phyloP scores from a whole-genome alignment of 2,888 invertebrate genomes.

The Rhingia rostrata region DNA sequence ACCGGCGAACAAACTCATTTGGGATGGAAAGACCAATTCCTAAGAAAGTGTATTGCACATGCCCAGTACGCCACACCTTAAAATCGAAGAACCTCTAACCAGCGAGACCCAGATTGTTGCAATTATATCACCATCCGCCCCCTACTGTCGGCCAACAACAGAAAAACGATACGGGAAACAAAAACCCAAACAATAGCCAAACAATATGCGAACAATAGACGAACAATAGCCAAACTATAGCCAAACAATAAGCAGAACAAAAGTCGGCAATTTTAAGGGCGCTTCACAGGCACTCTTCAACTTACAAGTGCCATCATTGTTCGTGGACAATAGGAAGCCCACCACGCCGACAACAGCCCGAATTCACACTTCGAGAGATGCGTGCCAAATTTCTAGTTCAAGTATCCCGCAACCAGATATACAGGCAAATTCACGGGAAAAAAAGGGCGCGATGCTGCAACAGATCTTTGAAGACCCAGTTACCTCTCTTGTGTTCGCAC shows the following conservation, averaged over 20 bases:
- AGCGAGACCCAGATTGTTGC: conserved; percentile 58
- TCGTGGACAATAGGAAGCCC: conserved; percentile 54
- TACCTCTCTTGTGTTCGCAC: conserved; percentile 11
- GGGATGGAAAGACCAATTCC: conserved; percentile 13
- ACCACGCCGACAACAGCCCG: conserved; percentile 52
- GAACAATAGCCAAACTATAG: conserved; percentile 51
- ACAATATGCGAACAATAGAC: conserved; percentile 48
- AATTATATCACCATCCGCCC: conserved; percentile 67
- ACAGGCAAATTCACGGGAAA: not conserved
- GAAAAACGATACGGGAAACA: conserved; percentile 52
- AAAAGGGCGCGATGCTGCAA: conserved; percentile 61
- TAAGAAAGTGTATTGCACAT: conserved; percentile 42
- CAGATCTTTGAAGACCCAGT: conserved; percentile 50
- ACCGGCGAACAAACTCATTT: conserved; percentile 20
- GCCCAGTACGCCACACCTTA: conserved; percentile 66
- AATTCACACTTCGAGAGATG: conserved; percentile 70
- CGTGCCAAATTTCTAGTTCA: conserved; percentile 74
- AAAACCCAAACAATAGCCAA: conserved; percentile 51
- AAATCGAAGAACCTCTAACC: conserved; percentile 2
- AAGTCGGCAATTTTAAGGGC: conserved; percentile 65
- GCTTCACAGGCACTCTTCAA: conserved; percentile 64
- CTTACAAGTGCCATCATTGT: conserved; percentile 68
- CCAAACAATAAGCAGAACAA: conserved; percentile 54
- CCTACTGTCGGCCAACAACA: conserved; percentile 50
- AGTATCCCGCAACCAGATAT: conserved; percentile 53